Conservation (phyloP, 1,140 invertebrate species). For the Musca vetustissima region DNA sequence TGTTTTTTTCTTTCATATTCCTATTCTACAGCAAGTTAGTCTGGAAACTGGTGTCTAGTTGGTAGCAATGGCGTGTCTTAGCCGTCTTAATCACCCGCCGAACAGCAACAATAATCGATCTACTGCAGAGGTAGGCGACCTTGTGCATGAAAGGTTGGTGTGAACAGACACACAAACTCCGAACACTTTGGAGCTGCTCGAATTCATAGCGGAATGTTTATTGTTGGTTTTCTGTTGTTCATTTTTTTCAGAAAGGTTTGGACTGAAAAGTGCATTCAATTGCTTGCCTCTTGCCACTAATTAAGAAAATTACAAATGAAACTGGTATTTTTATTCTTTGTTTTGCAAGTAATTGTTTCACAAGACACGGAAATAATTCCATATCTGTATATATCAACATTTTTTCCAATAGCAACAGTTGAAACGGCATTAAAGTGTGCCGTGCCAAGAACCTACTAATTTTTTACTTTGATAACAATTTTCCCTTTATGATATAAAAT, state of each 20-base stretch:
- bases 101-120: background rate
- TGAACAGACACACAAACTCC: background rate
- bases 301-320: background rate
- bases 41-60: no score
- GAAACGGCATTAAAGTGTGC: no score
- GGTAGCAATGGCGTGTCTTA: no score
- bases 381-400: background rate
- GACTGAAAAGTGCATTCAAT: no score
- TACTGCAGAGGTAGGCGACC: background rate
- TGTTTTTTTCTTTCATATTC: no score
- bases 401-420: no score
- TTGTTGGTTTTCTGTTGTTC: background rate
- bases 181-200: no score
- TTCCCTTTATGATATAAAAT: no score
- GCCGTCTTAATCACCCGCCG: no score
- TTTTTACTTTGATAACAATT: no score
- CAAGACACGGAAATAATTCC: background rate
- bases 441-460: no score
- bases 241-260: constrained; percentile 8
- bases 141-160: constrained; percentile 3
- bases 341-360: background rate
- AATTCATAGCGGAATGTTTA: background rate
- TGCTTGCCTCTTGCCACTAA: background rate
- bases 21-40: no score
- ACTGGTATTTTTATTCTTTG: constrained; percentile 2